Evolutionary conservation across 2,888 invertebrate species (phyloP), one percentile per base, ranked within the genome.

Genomic region (Pycnomerus fuliginosus): DNA sequence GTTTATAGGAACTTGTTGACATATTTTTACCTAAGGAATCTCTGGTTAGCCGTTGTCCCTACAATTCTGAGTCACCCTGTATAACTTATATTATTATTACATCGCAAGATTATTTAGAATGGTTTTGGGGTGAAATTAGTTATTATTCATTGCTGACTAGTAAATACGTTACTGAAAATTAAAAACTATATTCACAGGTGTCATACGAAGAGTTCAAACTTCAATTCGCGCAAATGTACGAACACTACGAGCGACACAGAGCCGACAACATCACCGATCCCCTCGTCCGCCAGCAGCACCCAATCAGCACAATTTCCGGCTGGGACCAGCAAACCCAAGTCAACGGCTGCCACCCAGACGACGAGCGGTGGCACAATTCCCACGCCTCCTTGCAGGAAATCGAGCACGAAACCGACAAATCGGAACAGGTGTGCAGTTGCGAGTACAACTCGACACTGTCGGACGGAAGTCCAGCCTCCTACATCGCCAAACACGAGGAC

Each of bases 181-280:
- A 16, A 20, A 32, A 13, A n/a, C n/a, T n/a, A n/a, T n/a, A n/a
- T n/a, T 56, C 70, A 3, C 65, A 91, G 91, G 91, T 98, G 4
- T 95, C 97, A 0, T 96, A 96, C 71, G 97, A 98, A 76, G 97
- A 98, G 72, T 98, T 97, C 73, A 93, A 94, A 67, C 80, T 95
- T 3, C 96, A 97, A 72, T 96, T 97, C 74, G 92, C 95, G 17
- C 93, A 95, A 75, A 94, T 96, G 92, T 94, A 94, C 69, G 93
- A 93, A 67, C 92, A 92, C 67, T 97, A 96, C 68, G 95, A 96
- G 67, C 83, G 92, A 39, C 89, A 95, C 56, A 80, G 95, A 40
- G 90, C 93, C 0, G 95, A 96, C 72, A 92, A 95, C 71, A 91
- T 96, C 60, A 92, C 94, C 0, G 96, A 96, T 74, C 95, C 95